Conservation (phyloP, 1,140 invertebrate species). For the Zophobas morio region DNA sequence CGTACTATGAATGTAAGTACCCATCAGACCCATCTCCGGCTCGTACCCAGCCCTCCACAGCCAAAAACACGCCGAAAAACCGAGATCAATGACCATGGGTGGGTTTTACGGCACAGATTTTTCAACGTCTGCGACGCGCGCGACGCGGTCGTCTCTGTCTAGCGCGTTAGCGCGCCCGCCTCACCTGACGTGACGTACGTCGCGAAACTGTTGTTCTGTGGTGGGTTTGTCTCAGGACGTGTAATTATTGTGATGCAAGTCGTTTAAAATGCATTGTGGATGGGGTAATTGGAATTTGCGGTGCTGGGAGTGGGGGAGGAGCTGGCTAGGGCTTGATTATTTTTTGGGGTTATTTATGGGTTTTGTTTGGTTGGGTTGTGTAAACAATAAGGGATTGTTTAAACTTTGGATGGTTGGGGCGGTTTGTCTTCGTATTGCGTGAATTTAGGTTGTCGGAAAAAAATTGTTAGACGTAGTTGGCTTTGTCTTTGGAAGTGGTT, state of each 20-base stretch:
- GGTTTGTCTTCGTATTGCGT: too few relatives aligned
- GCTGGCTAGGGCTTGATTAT: too few relatives aligned
- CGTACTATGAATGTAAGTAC: slow-evolving; percentile 43
- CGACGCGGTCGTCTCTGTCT: background rate
- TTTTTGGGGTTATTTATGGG: too few relatives aligned
- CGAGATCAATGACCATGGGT: slow-evolving; percentile 45
- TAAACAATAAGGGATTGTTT: background rate
- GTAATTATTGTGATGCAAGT: slow-evolving; percentile 13
- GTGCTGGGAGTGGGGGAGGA: background rate
- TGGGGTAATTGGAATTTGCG: background rate
- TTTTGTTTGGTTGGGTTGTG: too few relatives aligned
- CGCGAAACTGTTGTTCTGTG: background rate
- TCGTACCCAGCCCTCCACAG: background rate
- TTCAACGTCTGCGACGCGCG: slow-evolving; percentile 16
- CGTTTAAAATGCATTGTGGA: slow-evolving; percentile 15
- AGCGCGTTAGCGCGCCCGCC: background rate
- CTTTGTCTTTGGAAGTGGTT: too few relatives aligned
- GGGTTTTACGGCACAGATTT: slow-evolving; percentile 45
- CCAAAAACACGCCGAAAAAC: slow-evolving; percentile 22
- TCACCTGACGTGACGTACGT: background rate
- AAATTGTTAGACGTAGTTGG: too few relatives aligned
- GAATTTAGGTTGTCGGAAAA: too few relatives aligned
- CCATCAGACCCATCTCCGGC: background rate
- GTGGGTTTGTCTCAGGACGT: background rate
- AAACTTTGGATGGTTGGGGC: background rate